Evolutionary conservation across 2,113 vertebrate genomes (phyloP).

Genomic region (Pterocles burchelli): DNA sequence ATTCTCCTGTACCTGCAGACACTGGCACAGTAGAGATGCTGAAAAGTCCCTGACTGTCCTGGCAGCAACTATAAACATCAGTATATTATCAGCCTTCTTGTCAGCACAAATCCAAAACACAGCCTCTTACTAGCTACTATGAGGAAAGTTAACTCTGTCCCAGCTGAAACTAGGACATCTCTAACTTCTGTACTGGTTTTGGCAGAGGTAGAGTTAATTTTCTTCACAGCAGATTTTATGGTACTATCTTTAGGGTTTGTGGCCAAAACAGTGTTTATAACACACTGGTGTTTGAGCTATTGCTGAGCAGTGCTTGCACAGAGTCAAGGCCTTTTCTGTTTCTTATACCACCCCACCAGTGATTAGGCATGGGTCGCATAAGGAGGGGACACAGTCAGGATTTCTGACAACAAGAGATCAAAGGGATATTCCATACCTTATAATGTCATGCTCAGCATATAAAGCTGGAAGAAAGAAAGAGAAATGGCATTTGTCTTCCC

Average conservation of each 20-base stretch:
- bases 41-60: too few species aligned
- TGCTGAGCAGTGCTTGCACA: not conserved
- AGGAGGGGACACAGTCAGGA: not conserved
- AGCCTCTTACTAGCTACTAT: too few species aligned
- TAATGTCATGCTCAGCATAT: not conserved
- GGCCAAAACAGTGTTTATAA: not conserved
- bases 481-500: not conserved
- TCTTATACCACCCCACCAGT: not conserved
- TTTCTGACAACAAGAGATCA: not conserved
- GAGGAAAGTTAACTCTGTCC: too few species aligned
- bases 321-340: not conserved
- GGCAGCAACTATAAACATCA: too few species aligned
- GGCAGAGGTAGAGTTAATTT: not conserved
- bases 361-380: not conserved
- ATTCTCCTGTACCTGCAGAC: too few species aligned
- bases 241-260: not conserved
- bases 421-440: not conserved
- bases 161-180: too few species aligned
- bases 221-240: not conserved
- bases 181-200: not conserved
- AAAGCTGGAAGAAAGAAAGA: not conserved
- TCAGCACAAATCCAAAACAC: too few species aligned
- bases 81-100: too few species aligned
- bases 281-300: fast-evolving
- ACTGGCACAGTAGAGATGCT: too few species aligned